Conservation (phyloP, 2,113 vertebrate genomes). For the Burhinus bistriatus region DNA sequence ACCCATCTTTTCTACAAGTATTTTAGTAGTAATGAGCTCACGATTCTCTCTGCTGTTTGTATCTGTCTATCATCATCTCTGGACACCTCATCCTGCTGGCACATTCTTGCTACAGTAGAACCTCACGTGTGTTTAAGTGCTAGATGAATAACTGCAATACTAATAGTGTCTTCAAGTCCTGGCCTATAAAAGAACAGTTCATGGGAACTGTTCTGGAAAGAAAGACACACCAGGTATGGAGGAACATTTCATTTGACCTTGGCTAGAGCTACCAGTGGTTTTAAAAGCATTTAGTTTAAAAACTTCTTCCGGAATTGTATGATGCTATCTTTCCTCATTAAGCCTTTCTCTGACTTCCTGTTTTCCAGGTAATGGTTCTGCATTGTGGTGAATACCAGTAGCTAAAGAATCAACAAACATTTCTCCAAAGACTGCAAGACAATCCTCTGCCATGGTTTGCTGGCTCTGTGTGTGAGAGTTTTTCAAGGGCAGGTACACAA, state of each 20-base stretch:
- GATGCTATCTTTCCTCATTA: background rate
- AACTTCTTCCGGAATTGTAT: background rate
- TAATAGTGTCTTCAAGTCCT: background rate
- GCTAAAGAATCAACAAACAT: background rate
- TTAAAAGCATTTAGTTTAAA: background rate
- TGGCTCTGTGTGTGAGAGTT: background rate
- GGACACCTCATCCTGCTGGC: background rate
- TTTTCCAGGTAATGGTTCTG: background rate
- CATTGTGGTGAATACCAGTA: background rate
- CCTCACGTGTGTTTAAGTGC: background rate
- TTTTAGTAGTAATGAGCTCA: background rate
- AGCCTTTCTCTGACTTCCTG: conserved; percentile 9
- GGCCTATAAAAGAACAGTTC: background rate
- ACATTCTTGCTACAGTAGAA: background rate
- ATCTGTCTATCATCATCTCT: background rate
- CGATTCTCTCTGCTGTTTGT: background rate
- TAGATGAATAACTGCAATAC: background rate
- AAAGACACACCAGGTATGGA: background rate
- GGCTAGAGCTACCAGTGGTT: background rate
- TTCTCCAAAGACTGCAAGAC: background rate
- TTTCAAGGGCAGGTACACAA: background rate
- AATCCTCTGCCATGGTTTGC: background rate
- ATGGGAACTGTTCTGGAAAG: background rate
- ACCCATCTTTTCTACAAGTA: background rate
- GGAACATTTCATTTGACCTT: background rate